These are phyloP conservation scores for Tyto alba DNA, from an alignment of 2,113 vertebrate species.

Conservation along the genomic window DNA sequence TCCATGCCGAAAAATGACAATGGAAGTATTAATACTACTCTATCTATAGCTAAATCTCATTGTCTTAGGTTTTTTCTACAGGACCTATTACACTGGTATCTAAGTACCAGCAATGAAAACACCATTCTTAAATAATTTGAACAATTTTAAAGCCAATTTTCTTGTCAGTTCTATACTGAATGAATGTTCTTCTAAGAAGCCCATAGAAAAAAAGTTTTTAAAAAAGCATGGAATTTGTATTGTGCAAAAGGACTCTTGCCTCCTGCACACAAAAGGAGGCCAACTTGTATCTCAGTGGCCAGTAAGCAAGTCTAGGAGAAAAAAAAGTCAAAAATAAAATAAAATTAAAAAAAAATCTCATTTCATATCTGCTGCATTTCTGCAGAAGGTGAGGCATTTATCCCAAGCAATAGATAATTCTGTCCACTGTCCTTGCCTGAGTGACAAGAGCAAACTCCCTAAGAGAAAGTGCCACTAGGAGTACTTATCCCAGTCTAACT, in stretches of 20 bases:
- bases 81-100: neutral
- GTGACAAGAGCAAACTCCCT: neutral
- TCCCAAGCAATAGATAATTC: neutral
- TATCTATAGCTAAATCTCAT: neutral
- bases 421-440: neutral
- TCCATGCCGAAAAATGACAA: neutral
- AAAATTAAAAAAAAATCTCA: neutral
- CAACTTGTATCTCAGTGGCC: neutral
- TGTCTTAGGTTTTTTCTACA: neutral
- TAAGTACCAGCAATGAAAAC: neutral
- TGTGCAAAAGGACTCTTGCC: neutral
- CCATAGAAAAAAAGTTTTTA: neutral
- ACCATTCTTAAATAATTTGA: neutral
- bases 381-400: neutral
- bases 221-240: neutral
- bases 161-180: neutral
- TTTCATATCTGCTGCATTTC: neutral
- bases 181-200: neutral
- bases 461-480: neutral
- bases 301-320: neutral
- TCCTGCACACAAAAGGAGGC: neutral
- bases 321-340: neutral
- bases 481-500: neutral
- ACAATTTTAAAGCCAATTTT: conserved; percentile 32
- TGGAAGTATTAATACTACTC: neutral